Percentiles rank a stretch among this genome's conserved stretches.
Conservation (phyloP, 2,113 vertebrate species). For the Phylloscopus whistleri region DNA sequence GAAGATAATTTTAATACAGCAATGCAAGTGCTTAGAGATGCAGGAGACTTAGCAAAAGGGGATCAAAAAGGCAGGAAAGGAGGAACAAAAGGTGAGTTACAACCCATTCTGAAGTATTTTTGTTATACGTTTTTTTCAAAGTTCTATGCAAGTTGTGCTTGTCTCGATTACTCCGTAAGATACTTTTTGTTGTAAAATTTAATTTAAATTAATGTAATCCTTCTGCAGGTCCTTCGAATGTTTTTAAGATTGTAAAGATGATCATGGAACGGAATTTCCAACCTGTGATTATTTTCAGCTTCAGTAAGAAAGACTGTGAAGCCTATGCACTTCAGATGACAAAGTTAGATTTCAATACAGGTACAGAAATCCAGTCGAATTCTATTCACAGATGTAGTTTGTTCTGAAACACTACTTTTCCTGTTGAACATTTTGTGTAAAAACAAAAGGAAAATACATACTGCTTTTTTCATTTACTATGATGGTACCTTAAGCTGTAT, state of each 20-base stretch:
- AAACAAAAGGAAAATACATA: neutral
- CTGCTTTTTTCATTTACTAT: neutral
- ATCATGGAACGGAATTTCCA: slow-evolving; percentile 99
- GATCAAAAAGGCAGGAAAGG: slow-evolving; percentile 92
- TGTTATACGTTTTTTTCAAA: neutral
- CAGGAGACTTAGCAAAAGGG: slow-evolving; percentile 89
- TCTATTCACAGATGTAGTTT: neutral
- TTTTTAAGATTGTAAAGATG: slow-evolving; percentile 99
- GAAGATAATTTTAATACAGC: slow-evolving; percentile 99
- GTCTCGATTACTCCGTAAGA: neutral
- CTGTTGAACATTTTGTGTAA: neutral
- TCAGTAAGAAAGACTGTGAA: slow-evolving; percentile 99
- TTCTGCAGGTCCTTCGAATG: slow-evolving; percentile 89
- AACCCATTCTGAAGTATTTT: neutral
- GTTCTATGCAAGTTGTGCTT: neutral
- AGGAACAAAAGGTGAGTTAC: slow-evolving; percentile 87
- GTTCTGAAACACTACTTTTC: neutral
- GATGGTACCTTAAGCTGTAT: neutral
- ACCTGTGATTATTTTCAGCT: slow-evolving; percentile 98
- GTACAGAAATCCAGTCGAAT: slow-evolving; percentile 54
- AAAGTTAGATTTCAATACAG: slow-evolving; percentile 96
- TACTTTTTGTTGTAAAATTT: neutral
- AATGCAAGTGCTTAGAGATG: slow-evolving; percentile 95
- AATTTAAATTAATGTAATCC: neutral
- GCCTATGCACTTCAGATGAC: slow-evolving; percentile 96